A percentile compares a stretch with the other conserved stretches of the same genome.
phyloP scores from a whole-genome alignment of 2,113 vertebrate species.

The Marmota flaviventris region DNA sequence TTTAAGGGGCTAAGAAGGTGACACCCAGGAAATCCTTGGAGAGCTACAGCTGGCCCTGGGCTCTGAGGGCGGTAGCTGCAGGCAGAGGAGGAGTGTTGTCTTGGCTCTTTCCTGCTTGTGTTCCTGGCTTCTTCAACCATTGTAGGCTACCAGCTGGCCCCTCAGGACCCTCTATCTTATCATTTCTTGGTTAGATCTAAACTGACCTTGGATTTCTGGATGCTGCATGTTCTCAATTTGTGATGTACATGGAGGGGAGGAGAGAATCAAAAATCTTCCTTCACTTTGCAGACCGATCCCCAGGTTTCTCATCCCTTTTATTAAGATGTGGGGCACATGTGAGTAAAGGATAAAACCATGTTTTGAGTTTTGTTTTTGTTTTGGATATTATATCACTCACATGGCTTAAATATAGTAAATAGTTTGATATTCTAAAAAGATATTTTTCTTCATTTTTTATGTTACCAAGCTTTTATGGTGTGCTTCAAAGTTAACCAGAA shows the following conservation, averaged over 20 bases:
- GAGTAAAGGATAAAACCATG: not conserved
- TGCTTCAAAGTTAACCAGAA: not conserved
- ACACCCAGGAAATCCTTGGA: not conserved
- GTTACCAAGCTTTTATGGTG: fast-evolving
- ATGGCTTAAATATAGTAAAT: not conserved
- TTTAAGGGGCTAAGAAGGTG: not conserved
- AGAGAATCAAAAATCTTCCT: not conserved
- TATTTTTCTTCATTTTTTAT: not conserved
- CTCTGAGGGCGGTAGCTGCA: fast-evolving
- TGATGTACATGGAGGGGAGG: not conserved
- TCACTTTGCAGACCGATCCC: not conserved
- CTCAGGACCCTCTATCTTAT: not conserved
- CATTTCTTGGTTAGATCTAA: not conserved
- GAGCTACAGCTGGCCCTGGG: not conserved
- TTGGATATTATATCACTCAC: not conserved
- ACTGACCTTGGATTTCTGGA: no score
- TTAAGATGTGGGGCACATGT: no score
- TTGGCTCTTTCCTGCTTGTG: no score
- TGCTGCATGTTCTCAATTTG: not conserved
- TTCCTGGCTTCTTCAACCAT: not conserved
- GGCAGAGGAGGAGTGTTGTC: not conserved
- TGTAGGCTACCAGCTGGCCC: not conserved
- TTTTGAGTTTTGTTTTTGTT: not conserved
- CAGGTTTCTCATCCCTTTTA: no score
- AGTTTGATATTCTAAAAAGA: not conserved